A percentile compares a stretch with the other conserved stretches of the same genome.
phyloP scores from a whole-genome alignment of 1,140 invertebrate species.

The Pogonomyrmex californicus region DNA sequence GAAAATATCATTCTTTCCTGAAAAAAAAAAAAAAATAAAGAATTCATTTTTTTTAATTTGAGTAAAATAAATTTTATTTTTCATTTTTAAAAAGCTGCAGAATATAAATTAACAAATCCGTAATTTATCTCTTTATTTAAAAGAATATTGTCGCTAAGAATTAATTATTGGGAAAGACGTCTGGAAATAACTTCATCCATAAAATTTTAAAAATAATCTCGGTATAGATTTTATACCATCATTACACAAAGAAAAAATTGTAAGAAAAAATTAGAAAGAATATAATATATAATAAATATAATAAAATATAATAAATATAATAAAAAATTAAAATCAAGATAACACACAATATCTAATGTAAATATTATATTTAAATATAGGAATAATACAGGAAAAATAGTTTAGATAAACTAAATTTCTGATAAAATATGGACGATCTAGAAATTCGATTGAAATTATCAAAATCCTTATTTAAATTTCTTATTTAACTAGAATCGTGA shows the following conservation, averaged over 20 bases:
- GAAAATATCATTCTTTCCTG: neutral
- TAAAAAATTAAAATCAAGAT: neutral
- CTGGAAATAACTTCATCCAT: neutral
- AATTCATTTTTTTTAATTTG: neutral
- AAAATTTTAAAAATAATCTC: neutral
- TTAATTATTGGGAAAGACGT: neutral
- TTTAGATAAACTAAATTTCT: too few relatives aligned
- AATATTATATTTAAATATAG: too few relatives aligned
- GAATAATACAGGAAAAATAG: too few relatives aligned
- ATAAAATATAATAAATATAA: too few relatives aligned
- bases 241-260: neutral
- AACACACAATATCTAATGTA: neutral
- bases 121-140: neutral
- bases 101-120: neutral
- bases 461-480: too few relatives aligned
- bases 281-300: neutral
- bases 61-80: slow-evolving; percentile 29
- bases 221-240: neutral
- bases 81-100: neutral
- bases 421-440: too few relatives aligned
- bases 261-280: neutral
- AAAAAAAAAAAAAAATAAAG: neutral
- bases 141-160: neutral
- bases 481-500: too few relatives aligned
- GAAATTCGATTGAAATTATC: too few relatives aligned